Conservation (phyloP, 2,797 vertebrate genomes). For the Gallirallus australis region DNA sequence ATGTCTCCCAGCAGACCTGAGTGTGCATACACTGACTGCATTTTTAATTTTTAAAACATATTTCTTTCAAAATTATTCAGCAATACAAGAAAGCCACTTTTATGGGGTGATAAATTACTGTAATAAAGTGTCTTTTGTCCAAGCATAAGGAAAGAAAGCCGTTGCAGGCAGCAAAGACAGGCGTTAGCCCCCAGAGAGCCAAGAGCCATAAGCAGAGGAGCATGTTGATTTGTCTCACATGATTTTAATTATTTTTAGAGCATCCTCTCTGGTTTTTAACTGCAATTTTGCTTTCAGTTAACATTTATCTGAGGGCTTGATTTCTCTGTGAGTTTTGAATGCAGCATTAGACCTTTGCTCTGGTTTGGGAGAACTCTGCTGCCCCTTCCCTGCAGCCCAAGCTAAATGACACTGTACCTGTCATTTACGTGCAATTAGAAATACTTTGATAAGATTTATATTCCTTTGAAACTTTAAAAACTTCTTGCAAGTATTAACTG, state of each 20-base stretch:
- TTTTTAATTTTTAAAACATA: constrained; percentile 97
- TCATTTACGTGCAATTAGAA: constrained; percentile 56
- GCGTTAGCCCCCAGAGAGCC: constrained; percentile 79
- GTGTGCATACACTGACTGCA: constrained; percentile 83
- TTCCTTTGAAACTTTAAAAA: constrained; percentile 62
- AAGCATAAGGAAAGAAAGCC: constrained; percentile 80
- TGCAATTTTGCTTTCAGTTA: constrained; percentile 73
- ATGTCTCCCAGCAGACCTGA: constrained; percentile 89
- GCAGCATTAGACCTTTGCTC: constrained; percentile 7
- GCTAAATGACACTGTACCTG: neutral
- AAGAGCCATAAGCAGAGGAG: constrained; percentile 66
- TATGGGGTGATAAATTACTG: constrained; percentile 99
- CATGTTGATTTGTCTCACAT: constrained; percentile 71
- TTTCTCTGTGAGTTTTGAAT: constrained; percentile 42
- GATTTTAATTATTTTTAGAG: constrained; percentile 81
- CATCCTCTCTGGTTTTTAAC: constrained; percentile 77
- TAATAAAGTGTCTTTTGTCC: constrained; percentile 90
- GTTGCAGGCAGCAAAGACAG: constrained; percentile 76
- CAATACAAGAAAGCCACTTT: constrained; percentile 86
- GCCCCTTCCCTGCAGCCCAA: constrained; percentile 34
- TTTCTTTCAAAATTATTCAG: constrained; percentile 93
- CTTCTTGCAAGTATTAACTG: constrained; percentile 32
- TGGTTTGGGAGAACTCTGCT: neutral
- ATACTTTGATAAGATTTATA: constrained; percentile 42
- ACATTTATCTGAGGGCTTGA: constrained; percentile 46